Evolutionary conservation across 1,140 invertebrate species (phyloP).

Genomic region (Neodiprion pinetum): DNA sequence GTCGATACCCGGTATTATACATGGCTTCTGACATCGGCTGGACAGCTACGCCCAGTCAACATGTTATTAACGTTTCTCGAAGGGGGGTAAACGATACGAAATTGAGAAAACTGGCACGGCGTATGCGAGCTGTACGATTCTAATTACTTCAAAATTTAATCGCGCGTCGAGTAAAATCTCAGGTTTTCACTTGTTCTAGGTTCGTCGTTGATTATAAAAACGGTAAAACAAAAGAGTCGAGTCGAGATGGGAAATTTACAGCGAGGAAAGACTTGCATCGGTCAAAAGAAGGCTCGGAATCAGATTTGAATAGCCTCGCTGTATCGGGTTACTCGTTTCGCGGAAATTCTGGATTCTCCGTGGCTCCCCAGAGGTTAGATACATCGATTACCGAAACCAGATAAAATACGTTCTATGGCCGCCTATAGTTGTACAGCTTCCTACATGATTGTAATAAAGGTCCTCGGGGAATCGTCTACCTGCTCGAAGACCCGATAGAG

Average conservation of each 20-base stretch:
- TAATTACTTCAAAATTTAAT: conserved; percentile 44
- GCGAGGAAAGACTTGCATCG: too few relatives aligned
- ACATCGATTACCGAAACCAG: conserved; percentile 5
- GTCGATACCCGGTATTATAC: conserved; percentile 39
- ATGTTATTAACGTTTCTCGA: conserved; percentile 43
- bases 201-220: not conserved
- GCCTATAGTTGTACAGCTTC: not conserved
- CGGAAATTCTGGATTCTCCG: not conserved
- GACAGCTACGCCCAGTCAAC: conserved; percentile 36
- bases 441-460: conserved; percentile 5
- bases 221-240: too few relatives aligned
- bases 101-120: conserved; percentile 8
- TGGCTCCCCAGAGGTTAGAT: not conserved
- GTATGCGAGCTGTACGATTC: conserved; percentile 34
- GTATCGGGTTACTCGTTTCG: conserved; percentile 4
- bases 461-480: not conserved
- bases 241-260: too few relatives aligned
- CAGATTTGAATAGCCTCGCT: not conserved
- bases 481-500: not conserved
- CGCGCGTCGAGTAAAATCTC: not conserved
- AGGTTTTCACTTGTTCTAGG: not conserved
- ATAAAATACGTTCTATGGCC: not conserved
- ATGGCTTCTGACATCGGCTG: conserved; percentile 40
- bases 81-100: conserved; percentile 20
- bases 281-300: too few relatives aligned